These are phyloP conservation scores for Champsocephalus gunnari DNA, from an alignment of 2,797 vertebrate species.

Conservation along the genomic window DNA sequence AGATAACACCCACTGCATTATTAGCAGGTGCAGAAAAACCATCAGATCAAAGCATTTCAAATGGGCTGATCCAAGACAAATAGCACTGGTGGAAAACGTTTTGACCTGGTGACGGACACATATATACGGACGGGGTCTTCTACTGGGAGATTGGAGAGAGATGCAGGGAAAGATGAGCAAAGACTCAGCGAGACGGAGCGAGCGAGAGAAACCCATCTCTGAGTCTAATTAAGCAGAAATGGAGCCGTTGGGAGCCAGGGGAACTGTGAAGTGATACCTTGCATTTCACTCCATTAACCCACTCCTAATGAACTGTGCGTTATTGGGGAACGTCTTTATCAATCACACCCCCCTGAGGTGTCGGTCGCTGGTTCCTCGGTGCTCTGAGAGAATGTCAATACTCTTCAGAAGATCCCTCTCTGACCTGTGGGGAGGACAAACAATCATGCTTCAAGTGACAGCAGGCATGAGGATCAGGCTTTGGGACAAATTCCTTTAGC, in stretches of 20 bases:
- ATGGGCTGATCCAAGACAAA: constrained; percentile 29
- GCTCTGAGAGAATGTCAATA: constrained; percentile 37
- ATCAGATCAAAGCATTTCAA: constrained; percentile 24
- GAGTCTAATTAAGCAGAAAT: constrained; percentile 67
- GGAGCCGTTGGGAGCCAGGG: constrained; percentile 44
- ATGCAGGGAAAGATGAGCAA: neutral
- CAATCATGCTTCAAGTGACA: constrained; percentile 15
- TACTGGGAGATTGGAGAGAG: constrained; percentile 7
- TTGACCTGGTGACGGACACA: constrained; percentile 20
- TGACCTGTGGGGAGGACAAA: constrained; percentile 31
- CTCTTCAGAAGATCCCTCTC: constrained; percentile 30
- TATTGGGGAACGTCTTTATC: constrained; percentile 67
- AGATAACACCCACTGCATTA: constrained; percentile 37
- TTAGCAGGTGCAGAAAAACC: constrained; percentile 37
- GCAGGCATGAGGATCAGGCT: neutral
- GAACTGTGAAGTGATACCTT: constrained; percentile 42
- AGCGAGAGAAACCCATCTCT: constrained; percentile 44
- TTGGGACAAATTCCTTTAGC: constrained; percentile 1
- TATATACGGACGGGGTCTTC: neutral
- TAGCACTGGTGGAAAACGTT: constrained; percentile 12
- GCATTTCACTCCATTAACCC: constrained; percentile 70
- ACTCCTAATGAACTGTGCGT: constrained; percentile 70
- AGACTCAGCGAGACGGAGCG: constrained; percentile 18
- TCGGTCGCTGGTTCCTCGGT: constrained; percentile 47
- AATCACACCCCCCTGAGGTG: constrained; percentile 56